Percentiles rank a stretch among this genome's conserved stretches.
phyloP scores from a whole-genome alignment of 2,797 vertebrate genomes.

The Sebastes cheni region DNA sequence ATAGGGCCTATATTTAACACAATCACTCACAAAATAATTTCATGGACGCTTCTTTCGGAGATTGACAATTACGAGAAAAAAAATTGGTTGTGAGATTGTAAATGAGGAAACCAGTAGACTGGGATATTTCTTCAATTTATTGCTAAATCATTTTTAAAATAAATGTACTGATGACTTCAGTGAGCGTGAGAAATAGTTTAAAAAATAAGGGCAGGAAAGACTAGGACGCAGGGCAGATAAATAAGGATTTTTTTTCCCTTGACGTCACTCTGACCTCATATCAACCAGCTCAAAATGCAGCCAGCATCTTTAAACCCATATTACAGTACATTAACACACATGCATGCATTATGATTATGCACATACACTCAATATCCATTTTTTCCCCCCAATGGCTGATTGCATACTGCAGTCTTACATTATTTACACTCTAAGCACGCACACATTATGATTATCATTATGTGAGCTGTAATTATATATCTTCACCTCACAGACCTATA shows the following conservation, averaged over 20 bases:
- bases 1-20: slow-evolving; percentile 34
- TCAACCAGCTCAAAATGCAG: background rate
- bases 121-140: slow-evolving; percentile 57
- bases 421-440: background rate
- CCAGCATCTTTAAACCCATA: background rate
- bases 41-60: slow-evolving; percentile 75
- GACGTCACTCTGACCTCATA: background rate
- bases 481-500: too few relatives aligned
- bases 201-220: background rate
- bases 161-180: slow-evolving; percentile 8
- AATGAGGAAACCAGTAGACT: slow-evolving; percentile 65
- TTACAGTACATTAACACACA: background rate
- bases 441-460: background rate
- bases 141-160: slow-evolving; percentile 10
- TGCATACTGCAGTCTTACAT: background rate
- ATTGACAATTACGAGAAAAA: slow-evolving; percentile 71
- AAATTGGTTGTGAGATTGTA: slow-evolving; percentile 27
- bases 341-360: background rate
- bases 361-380: background rate
- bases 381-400: background rate
- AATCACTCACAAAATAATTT: slow-evolving; percentile 73
- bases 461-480: background rate
- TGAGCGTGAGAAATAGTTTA: background rate
- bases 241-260: background rate
- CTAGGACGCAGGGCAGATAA: background rate